Evolutionary conservation across 1,140 invertebrate species (phyloP), one percentile per base, ranked within the genome.

Genomic region (Mesaphorura yosii): DNA sequence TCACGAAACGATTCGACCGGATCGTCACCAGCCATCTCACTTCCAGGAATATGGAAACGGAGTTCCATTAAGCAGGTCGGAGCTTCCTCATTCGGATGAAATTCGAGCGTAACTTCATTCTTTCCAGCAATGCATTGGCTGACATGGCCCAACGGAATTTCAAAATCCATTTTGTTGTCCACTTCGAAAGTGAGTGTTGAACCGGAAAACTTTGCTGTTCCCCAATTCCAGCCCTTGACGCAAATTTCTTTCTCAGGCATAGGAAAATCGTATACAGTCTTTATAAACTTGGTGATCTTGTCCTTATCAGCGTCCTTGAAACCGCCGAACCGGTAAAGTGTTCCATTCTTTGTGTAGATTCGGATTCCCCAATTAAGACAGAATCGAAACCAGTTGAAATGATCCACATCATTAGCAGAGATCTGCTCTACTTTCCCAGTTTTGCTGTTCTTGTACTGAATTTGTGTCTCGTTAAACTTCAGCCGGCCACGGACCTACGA

Each of bases 191-290:
- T 87, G 1, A 98, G 68, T 1, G 88, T 80, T 46, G 90, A 86
- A 23, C 92, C 94, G 68, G 82, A 80, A 68, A 99, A 98, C 63
- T 91, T 86, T 12, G 88, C 88, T 1, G 85, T 86, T 42, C 96
- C 96, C 89, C 95, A 98, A 72, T 99, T 99, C 93, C 94, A 98
- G 4, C 96, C 96, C 72, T 94, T 97, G 0, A 98, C 72, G 64
- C 86, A 88, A 29, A 94, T 70, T 65, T 98, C 93, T 66, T 90
- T 90, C 68, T 87, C 85, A 52, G 91, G 68, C 84, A 89, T 81
- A 62, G 88, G 78, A 65, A 85, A 83, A 42, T 84, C 79, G 60
- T 91, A 94, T 62, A 84, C 84, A 4, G 78, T 72, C 65, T 84
- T 78, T 62, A 93, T 88, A 69, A 87, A 91, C 63, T 88, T 90